A percentile compares a stretch with the other conserved stretches of the same genome.
Conservation (phyloP, 2,888 invertebrate species). For the Silvanus unidentatus region DNA sequence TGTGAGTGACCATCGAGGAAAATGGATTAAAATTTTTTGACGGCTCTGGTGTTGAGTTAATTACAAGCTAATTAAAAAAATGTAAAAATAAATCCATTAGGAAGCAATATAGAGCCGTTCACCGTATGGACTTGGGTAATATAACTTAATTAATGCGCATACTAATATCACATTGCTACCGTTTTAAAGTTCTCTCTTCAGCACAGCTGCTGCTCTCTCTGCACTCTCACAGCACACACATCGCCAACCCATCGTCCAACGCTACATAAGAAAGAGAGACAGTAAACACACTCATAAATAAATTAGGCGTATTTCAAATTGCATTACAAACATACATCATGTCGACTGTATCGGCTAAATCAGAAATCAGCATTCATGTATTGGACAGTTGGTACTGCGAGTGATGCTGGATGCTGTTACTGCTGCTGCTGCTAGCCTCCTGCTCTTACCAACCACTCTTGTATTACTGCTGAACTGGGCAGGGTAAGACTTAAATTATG, state of each 20-base stretch:
- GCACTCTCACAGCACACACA: neutral
- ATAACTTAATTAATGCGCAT: constrained; percentile 28
- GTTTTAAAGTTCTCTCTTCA: constrained; percentile 12
- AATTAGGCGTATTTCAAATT: constrained; percentile 33
- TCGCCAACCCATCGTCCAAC: no score
- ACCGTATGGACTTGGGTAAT: constrained; percentile 14
- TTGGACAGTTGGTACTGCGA: constrained; percentile 32
- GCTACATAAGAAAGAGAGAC: constrained; percentile 28
- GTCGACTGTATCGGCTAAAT: constrained; percentile 32
- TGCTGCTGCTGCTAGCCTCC: constrained; percentile 7
- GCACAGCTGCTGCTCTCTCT: neutral
- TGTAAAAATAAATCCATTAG: constrained; percentile 8
- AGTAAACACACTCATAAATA: constrained; percentile 29
- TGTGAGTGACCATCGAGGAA: neutral
- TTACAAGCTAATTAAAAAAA: constrained; percentile 8
- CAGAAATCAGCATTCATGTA: constrained; percentile 33
- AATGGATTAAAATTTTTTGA: constrained; percentile 7
- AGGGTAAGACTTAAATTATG: constrained; percentile 46
- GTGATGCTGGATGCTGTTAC: no score
- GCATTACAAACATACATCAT: constrained; percentile 29
- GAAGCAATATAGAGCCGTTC: constrained; percentile 5
- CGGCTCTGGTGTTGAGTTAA: constrained; percentile 7
- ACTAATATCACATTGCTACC: constrained; percentile 20
- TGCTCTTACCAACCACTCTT: no score
- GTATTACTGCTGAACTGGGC: constrained; percentile 32